Percentiles rank a stretch among this genome's conserved stretches.
These are phyloP conservation scores for Falcaria lacertinaria DNA, from an alignment of 2,888 invertebrate genomes.

Conservation along the genomic window DNA sequence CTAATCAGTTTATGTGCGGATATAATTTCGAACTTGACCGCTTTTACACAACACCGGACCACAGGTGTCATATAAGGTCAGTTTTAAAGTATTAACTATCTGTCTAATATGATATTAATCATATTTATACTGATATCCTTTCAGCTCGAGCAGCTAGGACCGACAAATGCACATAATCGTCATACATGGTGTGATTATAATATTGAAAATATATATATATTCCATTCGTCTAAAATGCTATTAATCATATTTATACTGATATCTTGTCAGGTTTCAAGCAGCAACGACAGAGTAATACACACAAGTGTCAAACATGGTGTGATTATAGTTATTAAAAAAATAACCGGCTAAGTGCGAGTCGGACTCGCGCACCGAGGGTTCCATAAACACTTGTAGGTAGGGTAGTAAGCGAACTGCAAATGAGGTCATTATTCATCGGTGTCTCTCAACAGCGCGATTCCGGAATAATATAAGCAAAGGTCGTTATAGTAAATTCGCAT, in stretches of 20 bases:
- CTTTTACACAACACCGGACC: conserved; percentile 2
- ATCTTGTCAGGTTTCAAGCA: not conserved
- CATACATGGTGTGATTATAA: too few species aligned
- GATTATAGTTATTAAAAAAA: too few species aligned
- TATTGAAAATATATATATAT: too few species aligned
- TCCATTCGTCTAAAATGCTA: not conserved
- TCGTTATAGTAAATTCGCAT: too few species aligned
- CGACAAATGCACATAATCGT: not conserved
- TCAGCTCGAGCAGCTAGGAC: not conserved
- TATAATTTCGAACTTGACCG: conserved; percentile 10
- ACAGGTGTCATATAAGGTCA: conserved; percentile 12
- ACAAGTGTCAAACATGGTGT: too few species aligned
- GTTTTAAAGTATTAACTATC: not conserved
- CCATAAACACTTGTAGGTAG: too few species aligned
- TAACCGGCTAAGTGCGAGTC: too few species aligned
- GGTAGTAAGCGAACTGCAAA: too few species aligned
- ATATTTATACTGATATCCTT: not conserved
- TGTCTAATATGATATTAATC: not conserved
- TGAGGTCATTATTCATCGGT: too few species aligned
- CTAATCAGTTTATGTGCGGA: conserved; percentile 12
- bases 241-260: not conserved
- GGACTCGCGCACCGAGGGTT: too few species aligned
- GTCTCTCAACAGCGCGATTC: too few species aligned
- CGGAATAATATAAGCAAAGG: too few species aligned
- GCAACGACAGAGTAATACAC: not conserved